Evolutionary conservation across 2,888 invertebrate species (phyloP).

Genomic region (Spatulosminthurus flaviceps): DNA sequence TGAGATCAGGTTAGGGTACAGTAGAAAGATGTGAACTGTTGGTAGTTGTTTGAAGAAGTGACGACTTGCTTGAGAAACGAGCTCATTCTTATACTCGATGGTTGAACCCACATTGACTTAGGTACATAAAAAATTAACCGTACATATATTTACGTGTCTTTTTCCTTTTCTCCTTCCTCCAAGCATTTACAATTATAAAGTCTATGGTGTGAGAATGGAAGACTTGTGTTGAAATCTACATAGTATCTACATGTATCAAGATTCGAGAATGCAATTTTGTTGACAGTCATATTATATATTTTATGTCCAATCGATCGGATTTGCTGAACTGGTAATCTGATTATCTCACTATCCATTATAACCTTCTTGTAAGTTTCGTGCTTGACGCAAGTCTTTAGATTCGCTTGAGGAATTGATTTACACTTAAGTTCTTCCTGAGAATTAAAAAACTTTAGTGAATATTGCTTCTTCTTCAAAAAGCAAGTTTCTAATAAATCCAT

Average conservation of each 20-base stretch:
- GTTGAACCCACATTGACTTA: no score
- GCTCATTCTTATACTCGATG: no score
- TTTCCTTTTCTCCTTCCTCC: no score
- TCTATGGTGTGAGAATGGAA: not conserved
- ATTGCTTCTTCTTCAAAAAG: conserved; percentile 1
- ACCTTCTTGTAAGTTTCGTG: not conserved
- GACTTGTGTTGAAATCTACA: not conserved
- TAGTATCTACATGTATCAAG: not conserved
- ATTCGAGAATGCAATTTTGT: not conserved
- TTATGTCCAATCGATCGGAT: not conserved
- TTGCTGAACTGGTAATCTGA: not conserved
- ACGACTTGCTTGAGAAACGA: no score
- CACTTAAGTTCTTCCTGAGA: not conserved
- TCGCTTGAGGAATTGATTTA: not conserved
- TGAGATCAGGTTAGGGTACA: no score
- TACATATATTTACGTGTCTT: no score
- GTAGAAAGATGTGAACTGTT: no score
- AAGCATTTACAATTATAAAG: not conserved
- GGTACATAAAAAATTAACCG: no score
- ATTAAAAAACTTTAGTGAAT: not conserved
- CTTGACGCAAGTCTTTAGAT: not conserved
- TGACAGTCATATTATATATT: not conserved
- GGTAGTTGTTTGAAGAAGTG: no score
- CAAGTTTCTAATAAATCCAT: not conserved
- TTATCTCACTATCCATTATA: not conserved